A percentile compares a stretch with the other conserved stretches of the same genome.
Conservation (phyloP, 2,113 vertebrate species). For the Halcyon malimbica region DNA sequence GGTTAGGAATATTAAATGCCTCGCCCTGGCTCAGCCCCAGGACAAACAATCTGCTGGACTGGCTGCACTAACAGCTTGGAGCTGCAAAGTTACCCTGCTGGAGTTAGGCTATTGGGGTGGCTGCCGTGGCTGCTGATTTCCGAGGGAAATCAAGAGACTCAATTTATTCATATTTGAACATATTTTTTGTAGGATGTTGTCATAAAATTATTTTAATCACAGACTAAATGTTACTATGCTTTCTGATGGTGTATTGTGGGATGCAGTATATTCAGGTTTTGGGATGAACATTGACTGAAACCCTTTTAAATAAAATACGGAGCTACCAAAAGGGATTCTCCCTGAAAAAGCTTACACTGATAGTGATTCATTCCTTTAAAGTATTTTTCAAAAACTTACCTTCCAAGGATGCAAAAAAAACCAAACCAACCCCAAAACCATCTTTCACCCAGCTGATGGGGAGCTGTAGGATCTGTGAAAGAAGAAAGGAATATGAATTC, state of each 20-base stretch:
- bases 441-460: background rate
- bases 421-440: fast-evolving
- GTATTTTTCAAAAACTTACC: background rate
- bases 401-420: background rate
- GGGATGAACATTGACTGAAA: background rate
- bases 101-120: background rate
- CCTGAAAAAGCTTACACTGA: background rate
- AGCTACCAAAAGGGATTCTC: background rate
- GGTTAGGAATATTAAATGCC: background rate
- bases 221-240: background rate
- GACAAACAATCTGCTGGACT: background rate
- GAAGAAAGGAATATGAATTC: background rate
- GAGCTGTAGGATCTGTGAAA: background rate
- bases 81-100: background rate
- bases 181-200: background rate
- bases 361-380: background rate
- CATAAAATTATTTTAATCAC: background rate
- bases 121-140: background rate
- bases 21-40: background rate
- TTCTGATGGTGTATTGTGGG: background rate
- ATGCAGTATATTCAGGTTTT: background rate
- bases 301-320: background rate
- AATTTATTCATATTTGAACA: background rate
- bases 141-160: background rate
- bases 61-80: background rate